Conservation (phyloP, 2,797 vertebrate species). For the Enteromius argenteus region DNA sequence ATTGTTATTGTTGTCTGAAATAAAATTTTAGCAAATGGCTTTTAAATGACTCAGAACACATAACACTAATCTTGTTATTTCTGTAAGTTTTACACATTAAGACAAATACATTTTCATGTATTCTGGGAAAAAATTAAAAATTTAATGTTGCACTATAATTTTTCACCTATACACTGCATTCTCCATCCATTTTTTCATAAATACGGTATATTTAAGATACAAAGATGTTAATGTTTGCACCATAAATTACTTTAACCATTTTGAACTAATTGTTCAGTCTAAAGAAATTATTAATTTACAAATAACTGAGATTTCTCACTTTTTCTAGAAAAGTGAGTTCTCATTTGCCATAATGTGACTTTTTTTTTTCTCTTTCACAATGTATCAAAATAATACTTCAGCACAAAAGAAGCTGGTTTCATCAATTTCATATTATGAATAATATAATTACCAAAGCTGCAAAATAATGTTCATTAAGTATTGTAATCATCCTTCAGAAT, state of each 20-base stretch:
- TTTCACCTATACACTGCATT: not conserved
- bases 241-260: not conserved
- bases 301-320: not conserved
- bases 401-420: not conserved
- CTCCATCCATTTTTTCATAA: not conserved
- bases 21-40: not conserved
- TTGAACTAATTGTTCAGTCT: not conserved
- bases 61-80: conserved; percentile 2
- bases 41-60: not conserved
- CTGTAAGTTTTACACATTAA: not conserved
- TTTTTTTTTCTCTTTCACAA: not conserved
- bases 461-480: not conserved
- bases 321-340: not conserved
- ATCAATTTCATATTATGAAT: not conserved
- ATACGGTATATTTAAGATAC: not conserved
- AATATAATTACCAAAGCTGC: not conserved
- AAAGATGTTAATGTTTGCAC: not conserved
- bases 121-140: not conserved
- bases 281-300: not conserved
- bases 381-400: not conserved
- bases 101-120: not conserved
- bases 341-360: not conserved
- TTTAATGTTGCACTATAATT: not conserved
- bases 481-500: not conserved
- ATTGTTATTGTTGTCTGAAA: not conserved